A percentile compares a stretch with the other conserved stretches of the same genome.
phyloP scores from a whole-genome alignment of 2,797 vertebrate species.

The Loris lydekkerianus region DNA sequence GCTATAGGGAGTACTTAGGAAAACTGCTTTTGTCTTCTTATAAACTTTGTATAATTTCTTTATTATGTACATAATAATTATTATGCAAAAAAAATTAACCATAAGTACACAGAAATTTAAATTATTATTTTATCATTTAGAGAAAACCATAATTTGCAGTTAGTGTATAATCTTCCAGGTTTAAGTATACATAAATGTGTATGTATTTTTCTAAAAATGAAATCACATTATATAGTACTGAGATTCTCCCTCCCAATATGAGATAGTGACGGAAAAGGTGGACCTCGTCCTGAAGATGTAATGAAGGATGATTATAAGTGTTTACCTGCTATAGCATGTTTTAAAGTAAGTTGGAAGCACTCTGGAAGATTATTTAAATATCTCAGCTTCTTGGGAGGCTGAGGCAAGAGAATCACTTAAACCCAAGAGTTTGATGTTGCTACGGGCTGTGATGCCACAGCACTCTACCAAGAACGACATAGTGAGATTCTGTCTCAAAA shows the following conservation, averaged over 20 bases:
- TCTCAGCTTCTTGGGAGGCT: too few species aligned
- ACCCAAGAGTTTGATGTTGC: too few species aligned
- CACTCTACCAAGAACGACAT: too few species aligned
- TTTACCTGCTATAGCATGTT: slow-evolving; percentile 12
- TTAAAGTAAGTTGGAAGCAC: not conserved
- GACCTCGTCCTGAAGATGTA: not conserved
- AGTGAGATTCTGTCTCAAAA: too few species aligned
- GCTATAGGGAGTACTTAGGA: not conserved
- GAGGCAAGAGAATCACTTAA: too few species aligned
- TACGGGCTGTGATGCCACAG: too few species aligned
- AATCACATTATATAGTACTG: not conserved
- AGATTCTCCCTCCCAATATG: not conserved
- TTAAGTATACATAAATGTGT: not conserved
- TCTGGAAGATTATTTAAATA: not conserved
- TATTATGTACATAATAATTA: not conserved
- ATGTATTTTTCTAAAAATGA: not conserved
- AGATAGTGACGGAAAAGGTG: not conserved
- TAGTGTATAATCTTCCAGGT: not conserved
- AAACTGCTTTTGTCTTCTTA: not conserved
- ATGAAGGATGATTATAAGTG: not conserved
- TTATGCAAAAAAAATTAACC: not conserved
- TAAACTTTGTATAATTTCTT: not conserved
- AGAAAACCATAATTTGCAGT: not conserved
- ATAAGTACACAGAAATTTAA: not conserved
- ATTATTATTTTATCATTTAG: not conserved